Evolutionary conservation across 2,797 vertebrate species (phyloP).

Genomic region (Eupleurogrammus muticus): DNA sequence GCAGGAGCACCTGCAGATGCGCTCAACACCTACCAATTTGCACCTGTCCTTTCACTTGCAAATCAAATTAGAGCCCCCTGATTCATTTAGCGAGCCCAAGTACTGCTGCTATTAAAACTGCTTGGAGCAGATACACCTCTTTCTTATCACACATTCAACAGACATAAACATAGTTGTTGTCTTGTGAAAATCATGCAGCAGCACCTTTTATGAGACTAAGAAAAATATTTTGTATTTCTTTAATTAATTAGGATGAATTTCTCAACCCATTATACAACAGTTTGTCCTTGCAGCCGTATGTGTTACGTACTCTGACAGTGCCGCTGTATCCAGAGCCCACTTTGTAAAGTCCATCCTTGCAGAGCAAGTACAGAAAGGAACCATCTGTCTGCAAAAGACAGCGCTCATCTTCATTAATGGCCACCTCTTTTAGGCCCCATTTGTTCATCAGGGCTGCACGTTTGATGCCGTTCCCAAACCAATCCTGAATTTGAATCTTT

Average conservation of each 20-base stretch:
- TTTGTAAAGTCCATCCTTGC: slow-evolving; percentile 99
- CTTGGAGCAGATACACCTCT: not conserved
- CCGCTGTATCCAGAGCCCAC: slow-evolving; percentile 99
- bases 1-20: not conserved
- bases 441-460: slow-evolving; percentile 98
- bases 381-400: slow-evolving; percentile 98
- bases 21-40: no score
- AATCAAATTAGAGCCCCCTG: no score
- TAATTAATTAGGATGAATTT: not conserved
- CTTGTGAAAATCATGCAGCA: not conserved
- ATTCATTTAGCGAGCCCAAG: not conserved
- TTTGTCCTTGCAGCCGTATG: not conserved
- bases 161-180: not conserved
- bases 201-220: no score
- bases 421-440: slow-evolving; percentile 95
- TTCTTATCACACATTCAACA: slow-evolving; percentile 7
- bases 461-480: slow-evolving; percentile 99
- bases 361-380: slow-evolving; percentile 97
- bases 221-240: not conserved
- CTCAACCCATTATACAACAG: not conserved
- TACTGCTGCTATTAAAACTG: slow-evolving; percentile 1
- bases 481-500: slow-evolving; percentile 99
- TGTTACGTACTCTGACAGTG: slow-evolving; percentile 90
- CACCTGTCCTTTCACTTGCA: no score
- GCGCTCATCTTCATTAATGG: slow-evolving; percentile 95